A percentile compares a stretch with the other conserved stretches of the same genome.
These are phyloP conservation scores for Brachyptera risi DNA, from an alignment of 2,888 invertebrate genomes.

Conservation along the genomic window DNA sequence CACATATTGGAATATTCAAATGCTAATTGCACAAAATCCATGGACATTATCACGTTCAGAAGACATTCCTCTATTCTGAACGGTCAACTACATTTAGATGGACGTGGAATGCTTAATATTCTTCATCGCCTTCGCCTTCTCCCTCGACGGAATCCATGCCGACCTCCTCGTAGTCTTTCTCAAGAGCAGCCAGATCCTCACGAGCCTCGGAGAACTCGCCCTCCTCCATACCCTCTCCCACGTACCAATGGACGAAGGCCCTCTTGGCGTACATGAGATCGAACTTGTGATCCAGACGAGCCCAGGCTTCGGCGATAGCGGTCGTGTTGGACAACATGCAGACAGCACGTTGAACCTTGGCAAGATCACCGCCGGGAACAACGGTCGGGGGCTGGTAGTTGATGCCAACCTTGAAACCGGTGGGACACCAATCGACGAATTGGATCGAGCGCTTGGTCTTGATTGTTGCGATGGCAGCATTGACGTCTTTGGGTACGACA, in stretches of 20 bases:
- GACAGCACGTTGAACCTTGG: slow-evolving; percentile 55
- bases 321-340: slow-evolving; percentile 78
- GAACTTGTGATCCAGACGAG: slow-evolving; percentile 62
- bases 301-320: slow-evolving; percentile 85
- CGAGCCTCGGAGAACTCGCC: slow-evolving; percentile 70
- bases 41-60: no score
- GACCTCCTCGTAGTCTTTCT: slow-evolving; percentile 77
- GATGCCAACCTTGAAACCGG: slow-evolving; percentile 57
- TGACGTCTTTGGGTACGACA: slow-evolving; percentile 46
- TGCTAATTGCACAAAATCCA: no score
- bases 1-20: no score
- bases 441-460: slow-evolving; percentile 42
- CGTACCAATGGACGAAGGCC: slow-evolving; percentile 63
- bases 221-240: slow-evolving; percentile 51
- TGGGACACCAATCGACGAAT: slow-evolving; percentile 54
- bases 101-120: slow-evolving; percentile 55
- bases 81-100: no score
- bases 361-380: slow-evolving; percentile 49
- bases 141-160: slow-evolving; percentile 70
- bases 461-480: slow-evolving; percentile 35
- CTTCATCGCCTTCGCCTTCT: slow-evolving; percentile 63
- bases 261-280: slow-evolving; percentile 59
- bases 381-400: slow-evolving; percentile 76
- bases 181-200: slow-evolving; percentile 76
- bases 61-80: no score